Evolutionary conservation across 2,113 vertebrate species (phyloP), one percentile per base, ranked within the genome.

Genomic region (Archilochus colubris): DNA sequence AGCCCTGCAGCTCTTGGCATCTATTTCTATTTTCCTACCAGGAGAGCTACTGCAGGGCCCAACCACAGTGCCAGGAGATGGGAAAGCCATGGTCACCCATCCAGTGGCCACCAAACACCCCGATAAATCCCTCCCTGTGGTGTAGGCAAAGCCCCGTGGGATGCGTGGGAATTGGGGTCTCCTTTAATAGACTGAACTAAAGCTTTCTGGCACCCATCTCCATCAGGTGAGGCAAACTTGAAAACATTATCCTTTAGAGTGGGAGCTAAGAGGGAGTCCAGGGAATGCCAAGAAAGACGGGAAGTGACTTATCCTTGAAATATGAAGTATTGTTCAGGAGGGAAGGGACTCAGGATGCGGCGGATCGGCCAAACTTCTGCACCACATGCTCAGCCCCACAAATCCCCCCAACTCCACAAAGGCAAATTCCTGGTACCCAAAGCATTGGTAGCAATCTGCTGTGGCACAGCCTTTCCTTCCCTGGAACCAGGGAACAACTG

Each of bases 231-330:
- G 72, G 44, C 43, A 43, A 74, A 84, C 75, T 73, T 21, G 30
- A 77, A 75, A 85, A 88, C 80, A 91, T 30, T 54, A 5, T 30
- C 70, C 68, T 53, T 76, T 59, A 81, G 91, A 95, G 93, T 6
- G 23, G 46, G 82, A 72, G 86, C 51, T 0, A 24, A 86, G 53
- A 61, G 23, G 0, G 17, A 93, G 72, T 89, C 50, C 84, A 91
- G 44, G 48, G 81, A 84, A 64, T 0, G 20, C 72, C 94, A 96
- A 88, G 95, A 92, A 91, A 86, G 86, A 27, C 5, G 14, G 94
- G 95, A 96, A 96, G 86, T 96, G 95, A 96, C 95, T 94, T 95
- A 86, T 86, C 76, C 94, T 13, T 55, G 53, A 96, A 93, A 93
- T 75, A 96, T 94, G 86, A 77, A 63, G 95, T 83, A 96, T 96